Evolutionary conservation across 2,888 invertebrate species (phyloP), one percentile per base, ranked within the genome.

Genomic region (Thereva unica): DNA sequence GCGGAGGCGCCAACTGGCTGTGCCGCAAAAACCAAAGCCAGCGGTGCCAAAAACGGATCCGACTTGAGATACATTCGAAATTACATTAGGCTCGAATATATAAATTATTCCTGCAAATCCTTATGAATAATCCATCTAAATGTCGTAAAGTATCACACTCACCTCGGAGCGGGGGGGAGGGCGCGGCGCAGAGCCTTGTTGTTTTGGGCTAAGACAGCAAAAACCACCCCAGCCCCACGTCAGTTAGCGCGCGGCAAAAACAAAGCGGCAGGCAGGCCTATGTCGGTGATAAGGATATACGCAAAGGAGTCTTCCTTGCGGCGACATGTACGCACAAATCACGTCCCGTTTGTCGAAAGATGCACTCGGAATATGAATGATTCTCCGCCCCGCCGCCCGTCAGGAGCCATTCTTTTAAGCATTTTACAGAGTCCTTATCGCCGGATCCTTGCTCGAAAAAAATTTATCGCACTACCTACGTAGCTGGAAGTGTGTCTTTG

Each of bases 61-160:
- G 34, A 53, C 52, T 38, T 37, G 38, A 64, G 54, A 54, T 54
- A 64, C 54, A 54, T 64, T 64, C 35, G 44, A 52, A 66, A 66
- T 57, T 52, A 65, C 65, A 55, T 65, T 44, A 45, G 61, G 55
- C 64, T 42, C 50, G 42, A 42, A 66, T 55, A 66, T 67, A 67
- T 69, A 69, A 69, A 69, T 69, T 67, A 69, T 69, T 67, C 59
- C 38, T 37, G 42, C 67, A 69, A 69, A 67, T 69, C 69, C 69
- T 67, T 68, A 68, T 68, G 68, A 68, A 68, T 68, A 68, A 68
- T 68, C 68, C 64, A 68, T 68, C 64, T 68, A 66, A 68, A 66
- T 68, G 66, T 66, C 68, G 68, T 66, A 68, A 68, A 64, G 63
- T 64, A 68, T 66, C 66, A 56, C 68, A 23, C 23, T 23, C 23